These are phyloP conservation scores for Bucco capensis DNA, from an alignment of 2,113 vertebrate genomes.

Conservation along the genomic window DNA sequence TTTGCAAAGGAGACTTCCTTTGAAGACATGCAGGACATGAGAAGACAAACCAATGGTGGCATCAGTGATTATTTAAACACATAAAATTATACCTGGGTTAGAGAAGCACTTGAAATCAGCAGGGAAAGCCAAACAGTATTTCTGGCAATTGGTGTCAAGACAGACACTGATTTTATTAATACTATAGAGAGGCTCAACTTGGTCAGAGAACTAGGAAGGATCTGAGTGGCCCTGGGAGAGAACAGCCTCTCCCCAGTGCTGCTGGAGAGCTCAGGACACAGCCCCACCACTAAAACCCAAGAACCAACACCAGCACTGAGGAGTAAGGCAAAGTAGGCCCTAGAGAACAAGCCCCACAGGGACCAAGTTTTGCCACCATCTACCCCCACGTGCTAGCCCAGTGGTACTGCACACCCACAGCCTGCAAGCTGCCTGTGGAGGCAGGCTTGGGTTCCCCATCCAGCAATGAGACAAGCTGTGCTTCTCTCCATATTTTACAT, in stretches of 20 bases:
- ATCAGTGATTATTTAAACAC: not conserved
- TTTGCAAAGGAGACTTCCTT: not conserved
- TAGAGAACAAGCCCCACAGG: rapidly evolving
- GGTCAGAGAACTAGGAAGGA: not conserved
- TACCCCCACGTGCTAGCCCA: not conserved
- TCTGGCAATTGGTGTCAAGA: not conserved
- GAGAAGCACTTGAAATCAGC: not conserved
- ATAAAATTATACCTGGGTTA: not conserved
- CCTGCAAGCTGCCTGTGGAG: not conserved
- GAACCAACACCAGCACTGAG: not conserved
- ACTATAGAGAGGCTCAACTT: not conserved
- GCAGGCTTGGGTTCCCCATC: not conserved
- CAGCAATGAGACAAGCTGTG: not conserved
- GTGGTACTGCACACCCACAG: rapidly evolving
- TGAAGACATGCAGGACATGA: not conserved
- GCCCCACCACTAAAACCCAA: not conserved
- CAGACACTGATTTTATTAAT: not conserved
- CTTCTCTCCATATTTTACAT: not conserved
- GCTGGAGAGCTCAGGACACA: rapidly evolving
- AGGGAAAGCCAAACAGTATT: not conserved
- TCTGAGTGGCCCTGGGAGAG: no score
- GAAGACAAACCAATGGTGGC: not conserved
- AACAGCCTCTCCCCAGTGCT: not conserved
- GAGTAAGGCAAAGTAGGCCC: not conserved
- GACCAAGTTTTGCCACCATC: not conserved